These are phyloP conservation scores for Ctenosaura bakeri DNA, from an alignment of 2,797 vertebrate species.

Conservation along the genomic window DNA sequence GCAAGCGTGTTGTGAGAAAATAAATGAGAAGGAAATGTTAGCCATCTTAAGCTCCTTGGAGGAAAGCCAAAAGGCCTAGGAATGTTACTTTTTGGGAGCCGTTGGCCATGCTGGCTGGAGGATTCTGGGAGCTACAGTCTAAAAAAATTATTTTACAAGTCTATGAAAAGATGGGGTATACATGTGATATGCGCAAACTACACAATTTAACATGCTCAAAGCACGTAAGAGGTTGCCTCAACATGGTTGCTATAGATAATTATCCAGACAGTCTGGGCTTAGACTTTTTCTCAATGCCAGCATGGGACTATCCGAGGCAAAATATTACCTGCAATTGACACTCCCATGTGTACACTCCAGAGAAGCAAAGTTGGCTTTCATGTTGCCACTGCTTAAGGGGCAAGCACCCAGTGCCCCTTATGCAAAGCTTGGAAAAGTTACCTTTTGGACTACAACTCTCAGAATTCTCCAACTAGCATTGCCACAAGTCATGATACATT, in stretches of 20 bases:
- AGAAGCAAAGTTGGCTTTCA: background rate
- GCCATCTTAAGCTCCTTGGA: background rate
- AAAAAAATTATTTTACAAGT: too few relatives aligned
- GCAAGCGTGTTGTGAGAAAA: background rate
- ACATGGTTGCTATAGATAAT: background rate
- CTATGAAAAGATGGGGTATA: too few relatives aligned
- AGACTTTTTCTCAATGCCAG: background rate
- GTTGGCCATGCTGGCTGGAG: background rate
- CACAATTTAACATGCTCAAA: too few relatives aligned
- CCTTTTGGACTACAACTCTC: too few relatives aligned
- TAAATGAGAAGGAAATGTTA: background rate
- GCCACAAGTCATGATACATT: background rate
- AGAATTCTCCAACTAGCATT: too few relatives aligned
- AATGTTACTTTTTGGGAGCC: too few relatives aligned
- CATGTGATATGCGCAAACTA: too few relatives aligned
- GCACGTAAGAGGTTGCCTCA: too few relatives aligned
- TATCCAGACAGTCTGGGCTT: too few relatives aligned
- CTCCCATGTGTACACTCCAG: background rate
- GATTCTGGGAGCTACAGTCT: background rate
- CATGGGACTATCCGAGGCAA: too few relatives aligned
- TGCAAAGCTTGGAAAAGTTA: too few relatives aligned
- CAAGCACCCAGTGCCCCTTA: too few relatives aligned
- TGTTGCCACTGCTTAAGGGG: background rate
- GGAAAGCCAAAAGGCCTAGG: background rate
- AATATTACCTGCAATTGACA: background rate